Evolutionary conservation across 2,797 vertebrate genomes (phyloP), one percentile per base, ranked within the genome.

Genomic region (Sebastolobus alascanus): DNA sequence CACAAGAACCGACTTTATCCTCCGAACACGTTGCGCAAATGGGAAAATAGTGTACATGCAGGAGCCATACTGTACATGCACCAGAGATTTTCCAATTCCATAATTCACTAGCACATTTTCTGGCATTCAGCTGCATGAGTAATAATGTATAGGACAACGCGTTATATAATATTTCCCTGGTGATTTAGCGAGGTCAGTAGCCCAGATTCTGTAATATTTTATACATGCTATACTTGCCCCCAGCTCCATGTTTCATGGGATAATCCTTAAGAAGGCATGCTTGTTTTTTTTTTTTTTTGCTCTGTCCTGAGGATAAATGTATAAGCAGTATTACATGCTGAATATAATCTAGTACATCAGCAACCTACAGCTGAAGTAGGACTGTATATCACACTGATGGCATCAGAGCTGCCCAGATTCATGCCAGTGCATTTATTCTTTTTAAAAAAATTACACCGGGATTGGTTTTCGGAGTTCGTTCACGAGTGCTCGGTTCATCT

Each of bases 321-420:
- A 75, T 71, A 68, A 77, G 63, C 67, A 59, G 81, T 54, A 77
- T 84, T 81, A 82, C 79, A 85, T 79, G 75, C 69, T 79, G 79
- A 87, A 85, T 85, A 63, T 82, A 88, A 87, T 90, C 76, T 74
- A 22, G 31, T 81, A 70, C 77, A 83, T 87, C 88, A 82, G 71
- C 85, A 68, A 77, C 82, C 79, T 68, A 25, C 65, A 68, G 64
- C 85, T 71, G 72, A 73, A 73, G 70, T 25, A 35, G 27, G 38
- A 46, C 74, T 76, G 66, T 70, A 63, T 31, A 77, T 86, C 68
- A 55, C 50, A 50, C 38, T 16, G 63, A 58, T 50, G 64, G 43
- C 73, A 8, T 25, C 25, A 61, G 65, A 68, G 43, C 56, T 35
- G 59, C 27, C 27, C 38, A 31, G 16, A 46, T 67, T 58, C 38